Base-by-base conservation (phyloP, 2,888 invertebrate genomes). In the Brenthis ino region DNA sequence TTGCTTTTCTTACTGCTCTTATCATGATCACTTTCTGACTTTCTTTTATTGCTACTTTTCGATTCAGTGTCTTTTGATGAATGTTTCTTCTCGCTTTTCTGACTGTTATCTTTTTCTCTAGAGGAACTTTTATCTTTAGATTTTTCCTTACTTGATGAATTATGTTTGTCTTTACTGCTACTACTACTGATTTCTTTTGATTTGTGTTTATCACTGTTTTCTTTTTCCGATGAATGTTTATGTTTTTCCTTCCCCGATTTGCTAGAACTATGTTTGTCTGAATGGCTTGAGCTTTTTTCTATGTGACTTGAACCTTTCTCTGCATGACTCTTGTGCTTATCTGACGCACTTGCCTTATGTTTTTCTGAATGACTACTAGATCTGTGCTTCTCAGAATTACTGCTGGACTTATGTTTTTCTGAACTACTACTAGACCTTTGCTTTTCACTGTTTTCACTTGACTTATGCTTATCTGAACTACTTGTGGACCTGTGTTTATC, bases 81-180 rank as follows among this genome's bases (percentile, higher is more conserved):
- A 72, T 85, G 84, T 75, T 84, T 89, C 74, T 86, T 89, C 56
- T 90, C 88, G 82, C 80, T 85, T 77, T 83, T 87, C 77, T 84
- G 80, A 81, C 81, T 84, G 79, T 80, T 84, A 57, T 86, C 85
- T 77, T 85, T 91, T 57, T 90, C 89, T 80, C 87, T 91, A 67
- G 86, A 85, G 75, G 87, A 86, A 80, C 81, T 84, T 61, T 75
- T 85, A 58, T 89, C 88, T 78, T 85, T 89, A 72, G 83, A 80
- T 75, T 85, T 89, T 43, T 91, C 91, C 72, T 85, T 89, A 76
- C 81, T 85, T 48, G 87, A 87, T 74, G 86, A 86, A 81, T 82
- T 86, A 73, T 85, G 82, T 78, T 85, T 91, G 70, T 90, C 88
- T 75, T 86, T 88, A 81, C 77, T 20, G 20, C 20, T 81, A 72